Conservation (phyloP, 2,113 vertebrate genomes). For the Uria lomvia region DNA sequence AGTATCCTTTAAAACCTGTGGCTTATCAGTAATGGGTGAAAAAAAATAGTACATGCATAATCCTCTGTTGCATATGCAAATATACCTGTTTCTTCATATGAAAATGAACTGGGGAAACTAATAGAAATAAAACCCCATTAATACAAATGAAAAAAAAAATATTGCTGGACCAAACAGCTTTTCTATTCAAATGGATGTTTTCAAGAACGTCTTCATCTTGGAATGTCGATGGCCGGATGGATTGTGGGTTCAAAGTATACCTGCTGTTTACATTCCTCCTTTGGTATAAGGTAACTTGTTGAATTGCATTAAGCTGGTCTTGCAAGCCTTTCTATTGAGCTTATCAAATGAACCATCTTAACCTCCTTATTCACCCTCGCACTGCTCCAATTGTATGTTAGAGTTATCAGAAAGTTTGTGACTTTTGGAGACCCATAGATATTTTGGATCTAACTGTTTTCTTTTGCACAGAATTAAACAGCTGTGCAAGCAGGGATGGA, state of each 20-base stretch:
- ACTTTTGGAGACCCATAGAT: background rate
- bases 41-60: background rate
- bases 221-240: background rate
- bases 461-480: background rate
- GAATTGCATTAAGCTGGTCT: background rate
- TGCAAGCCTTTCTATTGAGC: background rate
- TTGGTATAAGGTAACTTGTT: background rate
- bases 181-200: background rate
- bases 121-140: background rate
- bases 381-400: background rate
- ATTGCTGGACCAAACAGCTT: background rate
- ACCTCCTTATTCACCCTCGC: background rate
- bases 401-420: background rate
- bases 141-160: background rate
- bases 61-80: background rate
- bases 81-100: background rate
- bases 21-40: background rate
- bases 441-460: background rate
- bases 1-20: background rate
- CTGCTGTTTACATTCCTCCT: background rate
- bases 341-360: background rate
- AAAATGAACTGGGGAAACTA: background rate
- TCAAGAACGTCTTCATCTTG: background rate
- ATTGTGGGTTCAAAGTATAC: background rate
- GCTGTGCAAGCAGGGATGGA: background rate